Evolutionary conservation across 2,797 vertebrate genomes (phyloP).

Genomic region (Xenops minutus): DNA sequence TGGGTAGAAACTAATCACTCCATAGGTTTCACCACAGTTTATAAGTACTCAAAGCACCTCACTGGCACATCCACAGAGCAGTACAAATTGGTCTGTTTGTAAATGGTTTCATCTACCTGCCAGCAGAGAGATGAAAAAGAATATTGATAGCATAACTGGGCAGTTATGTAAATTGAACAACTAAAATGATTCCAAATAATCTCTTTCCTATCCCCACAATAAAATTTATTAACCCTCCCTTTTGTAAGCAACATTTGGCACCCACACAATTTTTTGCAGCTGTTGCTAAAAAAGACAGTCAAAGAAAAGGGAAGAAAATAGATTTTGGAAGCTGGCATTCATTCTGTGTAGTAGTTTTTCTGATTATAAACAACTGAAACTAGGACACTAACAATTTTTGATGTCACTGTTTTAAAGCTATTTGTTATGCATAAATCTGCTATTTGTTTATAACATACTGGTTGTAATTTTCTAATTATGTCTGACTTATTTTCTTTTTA

Average conservation of each 20-base stretch:
- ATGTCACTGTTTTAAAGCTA: background rate
- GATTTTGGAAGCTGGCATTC: background rate
- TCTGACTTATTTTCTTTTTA: background rate
- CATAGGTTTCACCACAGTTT: background rate
- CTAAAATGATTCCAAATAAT: background rate
- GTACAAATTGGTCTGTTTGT: background rate
- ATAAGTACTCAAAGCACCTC: background rate
- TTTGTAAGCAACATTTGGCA: background rate
- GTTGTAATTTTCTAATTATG: background rate
- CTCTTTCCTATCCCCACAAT: background rate
- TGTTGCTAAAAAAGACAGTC: background rate
- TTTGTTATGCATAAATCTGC: background rate
- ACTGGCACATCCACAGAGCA: background rate
- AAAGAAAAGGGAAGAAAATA: background rate
- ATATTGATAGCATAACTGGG: constrained; percentile 18
- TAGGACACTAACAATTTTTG: background rate
- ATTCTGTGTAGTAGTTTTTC: background rate
- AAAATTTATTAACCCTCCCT: background rate
- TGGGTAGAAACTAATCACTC: background rate
- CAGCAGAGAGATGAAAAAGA: constrained; percentile 18
- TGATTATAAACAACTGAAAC: background rate
- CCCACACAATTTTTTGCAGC: background rate
- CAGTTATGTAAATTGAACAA: constrained; percentile 16
- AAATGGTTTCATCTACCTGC: constrained; percentile 27
- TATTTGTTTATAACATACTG: background rate